Percentiles rank a stretch among this genome's conserved stretches.
These are phyloP conservation scores for Regulus satrapa DNA, from an alignment of 2,113 vertebrate species.

Conservation along the genomic window DNA sequence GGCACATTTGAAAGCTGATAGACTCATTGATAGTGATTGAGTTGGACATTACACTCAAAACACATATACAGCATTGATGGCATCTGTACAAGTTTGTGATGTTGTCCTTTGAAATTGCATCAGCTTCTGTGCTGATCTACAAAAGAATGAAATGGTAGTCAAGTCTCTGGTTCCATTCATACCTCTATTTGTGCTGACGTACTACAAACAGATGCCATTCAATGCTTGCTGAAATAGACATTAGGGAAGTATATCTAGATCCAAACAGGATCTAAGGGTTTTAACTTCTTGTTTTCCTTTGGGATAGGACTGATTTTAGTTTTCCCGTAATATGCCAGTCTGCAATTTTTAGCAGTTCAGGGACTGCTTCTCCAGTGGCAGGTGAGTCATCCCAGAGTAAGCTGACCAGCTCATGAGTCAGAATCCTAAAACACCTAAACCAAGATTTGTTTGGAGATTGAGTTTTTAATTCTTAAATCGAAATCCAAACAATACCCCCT, in stretches of 20 bases:
- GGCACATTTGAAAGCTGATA: conserved; percentile 3
- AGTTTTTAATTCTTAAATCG: neutral
- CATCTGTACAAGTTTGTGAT: neutral
- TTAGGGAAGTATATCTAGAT: neutral
- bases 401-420: conserved; percentile 16
- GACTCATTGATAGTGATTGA: neutral
- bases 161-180: neutral
- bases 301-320: neutral
- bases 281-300: neutral
- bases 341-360: neutral
- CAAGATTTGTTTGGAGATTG: neutral
- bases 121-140: neutral
- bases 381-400: conserved; percentile 17
- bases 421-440: neutral
- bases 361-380: neutral
- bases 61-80: neutral
- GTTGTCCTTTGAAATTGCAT: neutral
- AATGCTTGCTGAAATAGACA: neutral
- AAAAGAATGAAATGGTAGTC: neutral
- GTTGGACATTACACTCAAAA: neutral
- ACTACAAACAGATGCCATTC: neutral
- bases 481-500: neutral
- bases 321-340: neutral
- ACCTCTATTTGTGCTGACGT: neutral
- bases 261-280: neutral